Evolutionary conservation across 2,888 invertebrate species (phyloP).

Genomic region (Camponotus fellah): DNA sequence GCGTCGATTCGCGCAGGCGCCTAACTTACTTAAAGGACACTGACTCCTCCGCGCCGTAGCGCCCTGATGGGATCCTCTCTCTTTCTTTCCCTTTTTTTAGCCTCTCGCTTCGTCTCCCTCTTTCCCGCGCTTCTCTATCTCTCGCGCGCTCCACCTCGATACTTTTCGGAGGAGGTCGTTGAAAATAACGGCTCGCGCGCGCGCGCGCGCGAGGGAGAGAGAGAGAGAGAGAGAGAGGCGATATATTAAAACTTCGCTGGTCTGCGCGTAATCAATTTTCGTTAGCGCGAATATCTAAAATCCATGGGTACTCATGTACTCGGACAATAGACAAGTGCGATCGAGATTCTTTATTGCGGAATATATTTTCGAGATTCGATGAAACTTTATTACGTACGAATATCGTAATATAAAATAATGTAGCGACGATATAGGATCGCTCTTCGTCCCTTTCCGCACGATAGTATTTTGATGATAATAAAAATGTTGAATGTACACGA

Average conservation of each 20-base stretch:
- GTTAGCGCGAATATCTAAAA: conserved; percentile 55
- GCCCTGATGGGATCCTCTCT: conserved; percentile 52
- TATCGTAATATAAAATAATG: background rate
- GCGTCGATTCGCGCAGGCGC: conserved; percentile 79
- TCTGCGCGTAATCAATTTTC: conserved; percentile 55
- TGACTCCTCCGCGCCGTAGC: conserved; percentile 77
- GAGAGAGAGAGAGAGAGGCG: conserved; percentile 19
- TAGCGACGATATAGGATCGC: background rate
- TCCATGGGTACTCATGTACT: conserved; percentile 47
- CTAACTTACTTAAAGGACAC: conserved; percentile 83
- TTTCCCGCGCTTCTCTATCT: background rate
- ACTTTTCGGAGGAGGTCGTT: conserved; percentile 68
- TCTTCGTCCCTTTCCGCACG: background rate
- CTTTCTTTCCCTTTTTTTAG: conserved; percentile 41
- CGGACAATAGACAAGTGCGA: conserved; percentile 28
- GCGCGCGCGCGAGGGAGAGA: background rate
- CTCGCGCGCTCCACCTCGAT: conserved; percentile 34
- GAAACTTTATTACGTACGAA: conserved; percentile 1
- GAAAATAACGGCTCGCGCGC: conserved; percentile 68
- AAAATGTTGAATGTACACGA: background rate
- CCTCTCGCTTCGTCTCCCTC: background rate
- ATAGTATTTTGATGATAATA: conserved; percentile 13
- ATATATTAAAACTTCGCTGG: conserved; percentile 55
- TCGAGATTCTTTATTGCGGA: conserved; percentile 24
- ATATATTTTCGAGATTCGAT: conserved; percentile 34